phyloP scores from a whole-genome alignment of 2,888 invertebrate species.

The Itoplectis maculator region DNA sequence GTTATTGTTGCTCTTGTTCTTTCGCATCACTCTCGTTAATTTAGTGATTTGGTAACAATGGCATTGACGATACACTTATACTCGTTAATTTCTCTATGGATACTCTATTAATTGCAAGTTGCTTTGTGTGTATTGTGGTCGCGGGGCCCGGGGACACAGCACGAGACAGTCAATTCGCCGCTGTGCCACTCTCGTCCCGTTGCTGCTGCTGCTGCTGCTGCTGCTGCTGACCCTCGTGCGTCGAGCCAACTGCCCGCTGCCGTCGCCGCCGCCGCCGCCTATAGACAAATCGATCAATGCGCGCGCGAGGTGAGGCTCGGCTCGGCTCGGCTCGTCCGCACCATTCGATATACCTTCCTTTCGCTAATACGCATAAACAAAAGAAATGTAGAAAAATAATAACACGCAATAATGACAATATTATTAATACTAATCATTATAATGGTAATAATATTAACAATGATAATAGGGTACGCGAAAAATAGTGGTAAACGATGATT shows the following conservation, averaged over 20 bases:
- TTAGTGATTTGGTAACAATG: constrained; percentile 65
- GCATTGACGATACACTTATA: constrained; percentile 67
- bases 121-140: constrained; percentile 44
- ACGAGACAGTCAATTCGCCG: constrained; percentile 51
- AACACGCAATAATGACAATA: constrained; percentile 47
- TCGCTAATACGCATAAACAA: constrained; percentile 35
- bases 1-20: not conserved
- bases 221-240: constrained; percentile 25
- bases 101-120: constrained; percentile 63
- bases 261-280: no score
- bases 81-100: constrained; percentile 56
- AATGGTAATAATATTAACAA: constrained; percentile 41
- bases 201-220: no score
- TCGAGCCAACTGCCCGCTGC: constrained; percentile 36
- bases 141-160: constrained; percentile 35
- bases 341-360: constrained; percentile 15
- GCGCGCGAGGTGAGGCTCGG: constrained; percentile 24
- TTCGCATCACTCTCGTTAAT: constrained; percentile 66
- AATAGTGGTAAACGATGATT: constrained; percentile 25
- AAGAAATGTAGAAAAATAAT: constrained; percentile 48
- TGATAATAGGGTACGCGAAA: constrained; percentile 27
- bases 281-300: constrained; percentile 23
- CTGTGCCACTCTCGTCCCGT: constrained; percentile 41
- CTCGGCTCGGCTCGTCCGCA: not conserved
- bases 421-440: constrained; percentile 43